Conservation (phyloP, 2,888 invertebrate genomes). For the Drymonia ruficornis region DNA sequence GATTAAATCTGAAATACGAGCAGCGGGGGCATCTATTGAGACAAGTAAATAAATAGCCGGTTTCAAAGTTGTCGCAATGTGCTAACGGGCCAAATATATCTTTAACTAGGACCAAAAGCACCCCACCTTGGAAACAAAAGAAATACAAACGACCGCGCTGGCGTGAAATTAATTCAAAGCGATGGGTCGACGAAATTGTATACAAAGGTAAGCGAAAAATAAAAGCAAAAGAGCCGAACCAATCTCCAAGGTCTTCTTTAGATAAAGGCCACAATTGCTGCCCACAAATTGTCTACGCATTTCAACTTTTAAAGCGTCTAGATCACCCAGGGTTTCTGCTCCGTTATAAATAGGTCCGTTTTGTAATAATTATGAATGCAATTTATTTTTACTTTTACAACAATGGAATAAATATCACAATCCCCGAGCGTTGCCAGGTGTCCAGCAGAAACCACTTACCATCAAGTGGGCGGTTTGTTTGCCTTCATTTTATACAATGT, state of each 20-base stretch:
- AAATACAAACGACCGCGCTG: slow-evolving; percentile 73
- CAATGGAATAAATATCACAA: slow-evolving; percentile 11
- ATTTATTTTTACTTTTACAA: slow-evolving; percentile 14
- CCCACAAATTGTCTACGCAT: slow-evolving; percentile 58
- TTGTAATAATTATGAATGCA: slow-evolving; percentile 21
- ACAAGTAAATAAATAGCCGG: slow-evolving; percentile 75
- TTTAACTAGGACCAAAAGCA: slow-evolving; percentile 65
- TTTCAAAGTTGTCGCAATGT: slow-evolving; percentile 74
- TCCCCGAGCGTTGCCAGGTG: slow-evolving; percentile 7
- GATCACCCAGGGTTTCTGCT: slow-evolving; percentile 13
- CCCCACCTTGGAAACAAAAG: slow-evolving; percentile 72
- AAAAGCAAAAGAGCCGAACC: slow-evolving; percentile 68
- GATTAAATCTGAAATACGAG: slow-evolving; percentile 80
- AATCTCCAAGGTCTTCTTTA: slow-evolving; percentile 68
- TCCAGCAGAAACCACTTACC: slow-evolving; percentile 7
- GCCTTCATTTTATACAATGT: slow-evolving; percentile 6
- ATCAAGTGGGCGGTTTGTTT: slow-evolving; percentile 7
- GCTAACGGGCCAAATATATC: slow-evolving; percentile 77
- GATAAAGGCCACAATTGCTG: slow-evolving; percentile 59
- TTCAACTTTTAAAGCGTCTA: slow-evolving; percentile 12
- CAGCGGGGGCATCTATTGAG: slow-evolving; percentile 69
- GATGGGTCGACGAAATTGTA: slow-evolving; percentile 73
- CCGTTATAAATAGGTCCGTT: slow-evolving; percentile 10
- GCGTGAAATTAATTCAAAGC: slow-evolving; percentile 78
- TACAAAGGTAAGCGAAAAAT: slow-evolving; percentile 76